Conservation (phyloP, 2,888 invertebrate species). For the Capitulum mitella region DNA sequence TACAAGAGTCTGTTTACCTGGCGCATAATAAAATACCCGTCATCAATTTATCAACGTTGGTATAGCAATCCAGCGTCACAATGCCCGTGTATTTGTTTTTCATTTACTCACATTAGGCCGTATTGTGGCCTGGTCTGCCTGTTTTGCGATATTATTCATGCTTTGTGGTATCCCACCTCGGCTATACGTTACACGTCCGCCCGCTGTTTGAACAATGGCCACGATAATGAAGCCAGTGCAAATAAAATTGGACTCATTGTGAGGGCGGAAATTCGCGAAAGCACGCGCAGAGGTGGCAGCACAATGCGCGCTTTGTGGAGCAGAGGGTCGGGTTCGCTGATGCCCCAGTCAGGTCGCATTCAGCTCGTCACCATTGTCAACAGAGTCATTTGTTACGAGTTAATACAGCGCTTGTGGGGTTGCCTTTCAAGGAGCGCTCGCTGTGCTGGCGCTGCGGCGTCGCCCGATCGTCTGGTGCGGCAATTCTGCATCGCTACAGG, state of each 20-base stretch:
- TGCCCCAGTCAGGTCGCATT: not conserved
- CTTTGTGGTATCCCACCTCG: not conserved
- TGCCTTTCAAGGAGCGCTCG: not conserved
- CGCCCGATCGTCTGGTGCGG: too few relatives aligned
- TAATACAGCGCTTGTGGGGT: not conserved
- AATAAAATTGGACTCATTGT: constrained; percentile 16
- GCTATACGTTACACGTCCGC: not conserved
- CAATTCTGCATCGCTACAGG: too few relatives aligned
- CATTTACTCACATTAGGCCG: constrained; percentile 11
- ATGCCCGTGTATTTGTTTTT: constrained; percentile 1
- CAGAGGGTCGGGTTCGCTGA: not conserved
- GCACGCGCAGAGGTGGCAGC: not conserved
- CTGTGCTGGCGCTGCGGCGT: too few relatives aligned
- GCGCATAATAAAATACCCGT: not conserved
- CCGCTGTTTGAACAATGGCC: not conserved
- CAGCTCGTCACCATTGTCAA: constrained; percentile 17
- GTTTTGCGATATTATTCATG: constrained; percentile 15
- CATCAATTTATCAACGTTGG: constrained; percentile 1
- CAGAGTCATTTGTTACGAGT: not conserved
- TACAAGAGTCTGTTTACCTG: not conserved
- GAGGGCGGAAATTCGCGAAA: constrained; percentile 14
- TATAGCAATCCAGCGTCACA: not conserved
- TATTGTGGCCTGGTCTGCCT: not conserved
- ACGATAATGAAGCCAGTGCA: constrained; percentile 15
- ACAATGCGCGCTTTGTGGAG: not conserved